Base-by-base conservation (phyloP, 2,888 invertebrate species). In the Perdita meconis region DNA sequence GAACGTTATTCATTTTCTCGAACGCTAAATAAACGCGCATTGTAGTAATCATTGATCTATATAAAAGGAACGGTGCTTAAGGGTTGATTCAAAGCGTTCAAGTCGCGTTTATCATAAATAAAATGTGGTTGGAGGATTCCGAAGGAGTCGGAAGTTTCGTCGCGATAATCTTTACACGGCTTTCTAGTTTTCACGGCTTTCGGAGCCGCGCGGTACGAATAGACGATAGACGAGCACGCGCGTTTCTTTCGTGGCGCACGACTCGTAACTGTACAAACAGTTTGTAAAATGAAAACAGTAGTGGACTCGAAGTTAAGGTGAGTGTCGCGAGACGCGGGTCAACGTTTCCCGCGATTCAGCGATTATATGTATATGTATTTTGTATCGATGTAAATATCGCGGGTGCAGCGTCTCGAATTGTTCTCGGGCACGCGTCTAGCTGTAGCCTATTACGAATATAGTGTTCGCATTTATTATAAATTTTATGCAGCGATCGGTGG, bases 381-480 rank as follows among this genome's bases (percentile, higher is more conserved):
- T 36, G 24, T 55, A 47, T 13, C 47, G 22, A 10, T 78, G 83
- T 82, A 83, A 66, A 81, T 81, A 83, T 74, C 65, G 22, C 53
- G 59, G 38, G 55, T 72, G 59, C 26, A 40, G 42, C 60, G 63
- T 19, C 44, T 60, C 55, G 68, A 71, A 16, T 5, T 77, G 66
- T 63, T 24, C n/a, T 47, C 51, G 70, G 44, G 47, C 38, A 60
- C 61, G 56, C 69, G 44, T 68, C 50, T 78, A 80, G 60, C 57
- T 75, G 72, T 81, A 85, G 78, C 78, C 69, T 82, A 82, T 84
- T 81, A 82, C 74, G 80, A 78, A 84, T 83, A 86, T 85, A 86
- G 89, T 86, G 87, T 87, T 88, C 85, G 88, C 89, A 88, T 89
- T 89, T 89, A 89, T 88, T 86, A 89, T 84, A 86, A 89, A 88